Base-by-base conservation (phyloP, 2,888 invertebrate genomes). In the Pimpla rufipes region DNA sequence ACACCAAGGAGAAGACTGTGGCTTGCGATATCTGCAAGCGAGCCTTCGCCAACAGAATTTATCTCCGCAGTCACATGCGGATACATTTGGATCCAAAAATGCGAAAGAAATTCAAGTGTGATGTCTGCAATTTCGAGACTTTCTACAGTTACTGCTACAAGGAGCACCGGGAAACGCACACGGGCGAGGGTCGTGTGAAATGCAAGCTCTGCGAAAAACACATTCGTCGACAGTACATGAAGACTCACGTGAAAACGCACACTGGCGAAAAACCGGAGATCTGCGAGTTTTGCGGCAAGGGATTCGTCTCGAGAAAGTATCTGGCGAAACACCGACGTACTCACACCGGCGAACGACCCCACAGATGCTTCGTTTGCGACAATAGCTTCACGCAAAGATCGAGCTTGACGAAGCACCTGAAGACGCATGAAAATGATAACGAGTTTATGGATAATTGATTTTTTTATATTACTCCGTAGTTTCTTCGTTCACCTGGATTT, bases 41-140 rank as follows among this genome's bases (percentile, higher is more conserved):
- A 62, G 93, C 94, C 23, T 95, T 95, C 76, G 94, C 94, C 0
- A 94, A 94, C 0, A 90, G 93, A n/a, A 91, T 93, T 0, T 95
- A 95, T 57, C 85, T 95, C 29, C 94, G 93, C 64, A 94, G 94
- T 0, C 95, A 95, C 85, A 87, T 91, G 90, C 88, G 89, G 62
- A 85, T 89, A 13, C 92, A 92, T 73, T 85, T 86, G 0, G 86
- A 87, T 64, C 87, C 90, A 3, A 84, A 85, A 13, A 87, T 94
- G n/a, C 94, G 94, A 42, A 94, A 94, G 83, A 95, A 94, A 40
- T 94, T 94, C 86, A 94, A 94, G 73, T 96, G 95, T 84, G 88
- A 94, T 2, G 84, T 90, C 1, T 94, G 94, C 67, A 87, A 91
- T 4, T 94, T 94, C 80, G 92, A 93, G 64, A 91, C 93, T 0